A percentile compares a stretch with the other conserved stretches of the same genome.
Evolutionary conservation across 2,888 invertebrate genomes (phyloP).

Genomic region (Dorcus hopei): DNA sequence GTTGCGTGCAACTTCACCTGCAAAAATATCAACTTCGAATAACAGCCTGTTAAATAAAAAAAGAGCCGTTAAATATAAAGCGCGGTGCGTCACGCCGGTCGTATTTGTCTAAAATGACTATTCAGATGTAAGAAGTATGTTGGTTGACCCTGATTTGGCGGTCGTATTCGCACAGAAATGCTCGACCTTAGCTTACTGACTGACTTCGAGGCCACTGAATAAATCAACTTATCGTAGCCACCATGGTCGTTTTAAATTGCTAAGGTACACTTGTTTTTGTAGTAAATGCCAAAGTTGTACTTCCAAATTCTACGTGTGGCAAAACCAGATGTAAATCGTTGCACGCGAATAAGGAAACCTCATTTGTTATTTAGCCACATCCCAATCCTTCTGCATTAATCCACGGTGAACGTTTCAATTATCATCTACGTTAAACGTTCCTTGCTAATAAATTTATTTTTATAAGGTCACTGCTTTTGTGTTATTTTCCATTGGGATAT

Average conservation of each 20-base stretch:
- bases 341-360: too few species aligned
- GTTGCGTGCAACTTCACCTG: too few species aligned
- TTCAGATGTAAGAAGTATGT: constrained; percentile 17
- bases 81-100: background rate
- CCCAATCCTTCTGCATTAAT: too few species aligned
- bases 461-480: too few species aligned
- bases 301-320: too few species aligned
- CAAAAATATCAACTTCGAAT: background rate
- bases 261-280: background rate
- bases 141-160: constrained; percentile 32
- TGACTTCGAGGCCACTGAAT: constrained; percentile 29
- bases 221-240: constrained; percentile 20
- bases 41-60: background rate
- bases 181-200: constrained; percentile 34
- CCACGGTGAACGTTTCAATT: too few species aligned
- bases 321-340: too few species aligned
- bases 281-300: background rate
- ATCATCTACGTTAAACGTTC: too few species aligned
- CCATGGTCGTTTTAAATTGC: constrained; percentile 9
- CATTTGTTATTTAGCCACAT: too few species aligned
- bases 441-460: too few species aligned
- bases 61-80: background rate
- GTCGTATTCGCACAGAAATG: constrained; percentile 27
- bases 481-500: too few species aligned
- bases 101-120: constrained; percentile 9